Evolutionary conservation across 2,888 invertebrate genomes (phyloP).

Genomic region (Gnatocerus cornutus): DNA sequence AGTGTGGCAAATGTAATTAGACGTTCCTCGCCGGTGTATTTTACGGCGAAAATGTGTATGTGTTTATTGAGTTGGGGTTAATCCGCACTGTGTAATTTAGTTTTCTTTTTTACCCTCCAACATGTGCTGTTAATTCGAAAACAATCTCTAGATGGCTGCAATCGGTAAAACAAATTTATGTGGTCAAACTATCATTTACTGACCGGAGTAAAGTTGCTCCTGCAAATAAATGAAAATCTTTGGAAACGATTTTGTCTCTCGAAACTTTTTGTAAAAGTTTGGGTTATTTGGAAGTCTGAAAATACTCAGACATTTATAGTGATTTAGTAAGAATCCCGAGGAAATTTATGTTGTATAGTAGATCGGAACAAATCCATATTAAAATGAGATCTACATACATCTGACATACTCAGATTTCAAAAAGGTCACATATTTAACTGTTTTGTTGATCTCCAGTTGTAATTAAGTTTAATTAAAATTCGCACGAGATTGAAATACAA

Average conservation of each 20-base stretch:
- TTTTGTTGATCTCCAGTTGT: slow-evolving; percentile 18
- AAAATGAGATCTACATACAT: slow-evolving; percentile 23
- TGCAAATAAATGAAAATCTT: slow-evolving; percentile 45
- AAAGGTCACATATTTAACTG: slow-evolving; percentile 7
- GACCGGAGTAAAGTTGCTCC: slow-evolving; percentile 35
- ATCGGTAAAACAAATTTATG: slow-evolving; percentile 39
- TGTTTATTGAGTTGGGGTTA: slow-evolving; percentile 35
- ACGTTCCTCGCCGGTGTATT: slow-evolving; percentile 30
- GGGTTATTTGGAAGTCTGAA: slow-evolving; percentile 42
- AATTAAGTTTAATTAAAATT: slow-evolving; percentile 49
- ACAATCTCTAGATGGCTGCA: slow-evolving; percentile 35
- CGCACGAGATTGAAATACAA: slow-evolving; percentile 24
- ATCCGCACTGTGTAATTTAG: slow-evolving; percentile 24
- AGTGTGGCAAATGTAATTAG: slow-evolving; percentile 37
- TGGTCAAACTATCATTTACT: slow-evolving; percentile 47
- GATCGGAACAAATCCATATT: slow-evolving; percentile 35
- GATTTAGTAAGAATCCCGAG: slow-evolving; percentile 35
- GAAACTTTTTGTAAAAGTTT: slow-evolving; percentile 46
- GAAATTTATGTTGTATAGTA: slow-evolving; percentile 27
- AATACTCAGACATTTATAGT: slow-evolving; percentile 45
- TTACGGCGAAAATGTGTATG: slow-evolving; percentile 32
- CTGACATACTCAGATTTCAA: slow-evolving; percentile 8
- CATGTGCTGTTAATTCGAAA: slow-evolving; percentile 34
- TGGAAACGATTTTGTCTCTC: slow-evolving; percentile 48
- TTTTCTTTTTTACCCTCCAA: slow-evolving; percentile 17